These are phyloP conservation scores for Drosophila fuyamai DNA, from an alignment of 1,140 invertebrate genomes.

Conservation along the genomic window DNA sequence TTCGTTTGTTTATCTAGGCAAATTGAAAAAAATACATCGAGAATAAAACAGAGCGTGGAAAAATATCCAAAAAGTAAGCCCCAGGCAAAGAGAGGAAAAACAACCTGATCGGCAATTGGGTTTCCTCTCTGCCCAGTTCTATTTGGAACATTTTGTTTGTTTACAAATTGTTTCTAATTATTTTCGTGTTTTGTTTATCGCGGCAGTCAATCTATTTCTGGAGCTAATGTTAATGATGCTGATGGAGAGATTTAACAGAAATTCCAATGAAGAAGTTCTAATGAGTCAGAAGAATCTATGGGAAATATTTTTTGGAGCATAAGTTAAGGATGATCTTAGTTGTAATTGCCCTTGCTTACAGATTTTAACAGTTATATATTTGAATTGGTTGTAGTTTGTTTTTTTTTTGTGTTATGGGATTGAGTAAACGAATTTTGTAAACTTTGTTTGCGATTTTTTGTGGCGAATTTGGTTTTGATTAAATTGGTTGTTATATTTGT, in stretches of 20 bases:
- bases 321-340: constrained; percentile 21
- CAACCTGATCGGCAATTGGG: constrained; percentile 43
- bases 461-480: constrained; percentile 74
- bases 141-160: constrained; percentile 48
- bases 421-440: constrained; percentile 61
- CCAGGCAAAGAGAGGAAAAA: constrained; percentile 38
- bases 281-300: constrained; percentile 18
- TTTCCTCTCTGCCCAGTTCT: constrained; percentile 31
- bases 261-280: constrained; percentile 8
- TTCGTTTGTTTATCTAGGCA: constrained; percentile 72
- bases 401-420: constrained; percentile 27
- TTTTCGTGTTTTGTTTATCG: constrained; percentile 71
- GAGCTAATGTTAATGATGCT: constrained; percentile 39
- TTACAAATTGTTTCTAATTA: constrained; percentile 78
- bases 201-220: constrained; percentile 57
- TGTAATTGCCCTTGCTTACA: constrained; percentile 65
- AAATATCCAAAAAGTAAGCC: constrained; percentile 28
- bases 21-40: constrained; percentile 59
- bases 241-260: constrained; percentile 43
- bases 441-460: constrained; percentile 52
- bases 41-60: constrained; percentile 34
- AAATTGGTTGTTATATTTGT: constrained; percentile 58
- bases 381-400: constrained; percentile 43
- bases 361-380: constrained; percentile 74
- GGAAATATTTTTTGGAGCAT: constrained; percentile 27